Evolutionary conservation across 64 coral and sea anemone genomes (phyloP).

Genomic region (Porites australiensis): DNA sequence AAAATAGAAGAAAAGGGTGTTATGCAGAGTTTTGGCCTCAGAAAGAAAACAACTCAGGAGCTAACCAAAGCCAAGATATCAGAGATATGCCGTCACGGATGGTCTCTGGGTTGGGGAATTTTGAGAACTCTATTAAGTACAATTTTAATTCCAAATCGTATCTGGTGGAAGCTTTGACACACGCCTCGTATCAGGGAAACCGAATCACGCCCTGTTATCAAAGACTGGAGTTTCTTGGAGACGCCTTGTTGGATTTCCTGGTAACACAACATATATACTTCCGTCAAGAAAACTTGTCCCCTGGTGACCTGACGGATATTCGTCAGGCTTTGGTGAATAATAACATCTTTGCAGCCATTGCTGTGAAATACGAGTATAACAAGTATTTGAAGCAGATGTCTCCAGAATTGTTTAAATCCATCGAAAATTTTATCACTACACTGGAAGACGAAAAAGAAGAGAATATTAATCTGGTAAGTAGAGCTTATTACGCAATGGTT

Average conservation of each 20-base stretch:
- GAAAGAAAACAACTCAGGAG: background rate
- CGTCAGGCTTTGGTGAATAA: too few species aligned
- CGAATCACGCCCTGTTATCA: conserved; percentile 67
- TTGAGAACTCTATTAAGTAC: conserved; percentile 70
- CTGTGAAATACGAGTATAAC: background rate
- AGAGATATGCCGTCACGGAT: conserved; percentile 27
- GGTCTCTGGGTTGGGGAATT: conserved; percentile 46
- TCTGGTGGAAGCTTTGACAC: conserved; percentile 61
- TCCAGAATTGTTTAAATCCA: conserved; percentile 79
- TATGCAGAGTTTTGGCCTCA: conserved; percentile 41
- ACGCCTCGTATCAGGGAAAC: conserved; percentile 73
- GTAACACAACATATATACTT: conserved; percentile 94
- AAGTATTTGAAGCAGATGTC: conserved; percentile 88
- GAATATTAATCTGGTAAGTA: conserved; percentile 20
- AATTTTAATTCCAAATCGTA: conserved; percentile 31
- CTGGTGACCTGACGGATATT: conserved; percentile 74
- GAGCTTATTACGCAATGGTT: background rate
- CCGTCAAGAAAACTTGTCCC: conserved; percentile 52
- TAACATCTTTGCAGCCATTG: too few species aligned
- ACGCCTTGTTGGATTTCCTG: conserved; percentile 65
- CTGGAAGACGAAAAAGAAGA: conserved; percentile 62
- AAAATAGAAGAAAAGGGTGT: background rate
- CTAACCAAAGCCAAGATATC: background rate
- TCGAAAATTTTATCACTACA: conserved; percentile 79
- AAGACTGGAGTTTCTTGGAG: conserved; percentile 81